These are phyloP conservation scores for Drosophila saltans DNA, from an alignment of 1,140 invertebrate genomes.

Conservation along the genomic window DNA sequence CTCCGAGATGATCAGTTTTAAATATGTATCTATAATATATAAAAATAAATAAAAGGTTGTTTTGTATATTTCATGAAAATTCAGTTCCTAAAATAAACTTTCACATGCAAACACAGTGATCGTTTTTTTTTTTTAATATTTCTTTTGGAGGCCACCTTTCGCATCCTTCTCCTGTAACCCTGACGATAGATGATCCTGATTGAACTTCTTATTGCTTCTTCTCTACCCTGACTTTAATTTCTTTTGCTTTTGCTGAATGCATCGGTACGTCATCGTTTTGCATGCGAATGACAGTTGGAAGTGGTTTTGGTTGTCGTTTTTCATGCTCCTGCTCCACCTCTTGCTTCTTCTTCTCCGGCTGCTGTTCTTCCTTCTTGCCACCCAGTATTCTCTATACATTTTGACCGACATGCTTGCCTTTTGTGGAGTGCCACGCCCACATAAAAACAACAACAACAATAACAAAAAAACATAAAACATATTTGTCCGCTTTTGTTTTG, in stretches of 20 bases:
- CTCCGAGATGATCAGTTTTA: no score
- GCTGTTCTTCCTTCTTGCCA: not conserved
- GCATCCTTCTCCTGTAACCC: not conserved
- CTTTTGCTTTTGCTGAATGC: slow-evolving; percentile 21
- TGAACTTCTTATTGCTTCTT: not conserved
- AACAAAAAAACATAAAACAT: slow-evolving; percentile 49
- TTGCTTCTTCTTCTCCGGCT: no score
- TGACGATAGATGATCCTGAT: not conserved
- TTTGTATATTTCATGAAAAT: no score
- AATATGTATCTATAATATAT: no score
- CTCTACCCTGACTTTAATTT: slow-evolving; percentile 9
- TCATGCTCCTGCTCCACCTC: not conserved
- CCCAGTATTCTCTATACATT: not conserved
- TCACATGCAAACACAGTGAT: no score
- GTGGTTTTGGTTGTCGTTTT: slow-evolving; percentile 61
- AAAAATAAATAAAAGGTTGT: no score
- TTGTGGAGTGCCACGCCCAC: slow-evolving; percentile 60
- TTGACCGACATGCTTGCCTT: slow-evolving; percentile 26
- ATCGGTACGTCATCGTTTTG: slow-evolving; percentile 69
- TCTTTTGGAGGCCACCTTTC: no score
- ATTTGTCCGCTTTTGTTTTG: slow-evolving; percentile 77
- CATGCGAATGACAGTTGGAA: slow-evolving; percentile 76
- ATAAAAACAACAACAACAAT: slow-evolving; percentile 15
- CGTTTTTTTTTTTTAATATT: no score
- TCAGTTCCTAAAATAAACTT: no score